Evolutionary conservation across 2,797 vertebrate species (phyloP), one percentile per base, ranked within the genome.

Genomic region (Hemitrygon akajei): DNA sequence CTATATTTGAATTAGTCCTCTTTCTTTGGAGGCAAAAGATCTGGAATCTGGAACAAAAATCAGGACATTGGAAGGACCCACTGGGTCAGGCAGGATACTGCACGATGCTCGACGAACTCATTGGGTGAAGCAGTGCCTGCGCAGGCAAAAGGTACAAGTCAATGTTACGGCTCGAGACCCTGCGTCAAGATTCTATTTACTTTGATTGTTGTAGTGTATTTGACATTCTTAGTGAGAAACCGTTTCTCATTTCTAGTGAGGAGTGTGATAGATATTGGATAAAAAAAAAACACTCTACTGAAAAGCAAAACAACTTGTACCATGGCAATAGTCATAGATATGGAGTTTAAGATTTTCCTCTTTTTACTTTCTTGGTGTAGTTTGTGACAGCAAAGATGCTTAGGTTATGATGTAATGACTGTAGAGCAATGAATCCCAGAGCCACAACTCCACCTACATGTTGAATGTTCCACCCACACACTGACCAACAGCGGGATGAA

Each of bases 361-460:
- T 11, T 22, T 66, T 89, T 18, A 69, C 86, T 20, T 34, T 69
- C 2, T 34, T 63, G 34, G 5, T 63, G 34, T 89, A 9, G n/a
- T 89, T 89, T n/a, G 20, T 89, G 86, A 89, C 86, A 89, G 86
- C n/a, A 89, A 66, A 37, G n/a, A 25, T 89, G 37, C 71, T 56
- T 27, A 56, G 73, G 91, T 40, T 58, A 93, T 93, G 69, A 93
- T 75, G 91, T 75, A 56, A 87, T 87, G 84, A 9, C 84, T 87
- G 7, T 27, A 25, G 91, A 58, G 73, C 47, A 93, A 76, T 93
- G 4, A 92, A 92, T 73, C 30, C 40, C 91, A 75, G 91, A 93
- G 91, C 40, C 47, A 75, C 71, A 92, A 71, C 75, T 92, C 37
- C 91, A 92, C 91, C 69, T 71, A 92, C 86, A 66, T 34, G 34